These are phyloP conservation scores for Ypsolopha scabrella DNA, from an alignment of 2,888 invertebrate genomes.

Conservation along the genomic window DNA sequence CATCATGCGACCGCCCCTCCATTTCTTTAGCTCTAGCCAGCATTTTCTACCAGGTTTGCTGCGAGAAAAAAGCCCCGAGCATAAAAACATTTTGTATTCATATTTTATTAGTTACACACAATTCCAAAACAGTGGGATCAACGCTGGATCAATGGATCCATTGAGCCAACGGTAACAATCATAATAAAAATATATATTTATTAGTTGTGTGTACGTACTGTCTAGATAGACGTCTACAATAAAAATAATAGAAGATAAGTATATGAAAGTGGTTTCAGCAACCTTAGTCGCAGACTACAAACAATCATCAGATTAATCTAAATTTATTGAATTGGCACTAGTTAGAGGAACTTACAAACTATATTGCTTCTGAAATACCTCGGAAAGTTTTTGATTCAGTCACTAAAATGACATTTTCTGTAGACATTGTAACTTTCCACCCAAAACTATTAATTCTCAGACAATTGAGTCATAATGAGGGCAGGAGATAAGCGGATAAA, in stretches of 20 bases:
- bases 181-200: too few relatives aligned
- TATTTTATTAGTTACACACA: too few relatives aligned
- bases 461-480: too few relatives aligned
- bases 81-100: too few relatives aligned
- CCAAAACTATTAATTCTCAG: too few relatives aligned
- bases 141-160: too few relatives aligned
- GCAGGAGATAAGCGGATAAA: too few relatives aligned
- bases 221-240: neutral
- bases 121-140: too few relatives aligned
- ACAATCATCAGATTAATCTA: conserved; percentile 40
- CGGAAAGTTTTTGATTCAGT: neutral
- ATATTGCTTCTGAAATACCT: conserved; percentile 44
- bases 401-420: neutral
- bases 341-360: conserved; percentile 30
- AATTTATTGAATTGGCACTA: conserved; percentile 55
- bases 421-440: neutral
- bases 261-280: conserved; percentile 3
- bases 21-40: neutral
- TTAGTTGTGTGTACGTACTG: too few relatives aligned
- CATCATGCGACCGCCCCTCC: conserved; percentile 1
- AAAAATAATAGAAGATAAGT: neutral
- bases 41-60: neutral
- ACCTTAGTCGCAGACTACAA: conserved; percentile 29
- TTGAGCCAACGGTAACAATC: too few relatives aligned
- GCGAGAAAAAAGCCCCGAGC: too few relatives aligned